Base-by-base conservation (phyloP, 2,797 vertebrate species). In the Cichlasoma orientale region DNA sequence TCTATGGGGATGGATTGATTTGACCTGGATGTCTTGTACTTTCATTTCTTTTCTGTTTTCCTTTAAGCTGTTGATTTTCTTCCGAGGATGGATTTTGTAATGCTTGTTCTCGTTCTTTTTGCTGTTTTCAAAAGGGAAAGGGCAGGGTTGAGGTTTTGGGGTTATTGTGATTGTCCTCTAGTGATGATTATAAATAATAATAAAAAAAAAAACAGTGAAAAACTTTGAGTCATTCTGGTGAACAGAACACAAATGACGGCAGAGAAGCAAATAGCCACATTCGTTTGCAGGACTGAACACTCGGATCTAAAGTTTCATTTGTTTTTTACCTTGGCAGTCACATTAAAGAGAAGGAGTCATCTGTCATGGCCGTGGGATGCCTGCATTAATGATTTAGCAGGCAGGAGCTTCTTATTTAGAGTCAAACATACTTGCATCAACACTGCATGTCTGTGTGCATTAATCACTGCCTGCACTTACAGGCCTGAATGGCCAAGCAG, bases 131-230 rank as follows among this genome's bases (percentile, higher is more conserved):
- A 91, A 91, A 87, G 81, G 88, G 86, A 78, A 73, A 11, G 83
- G 92, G 73, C 13, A 55, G 78, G 89, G 90, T 61, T 72, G 25
- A 78, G 85, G 86, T 78, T 78, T 78, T 50, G 87, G 92, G 91
- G 82, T 89, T 90, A 89, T 91, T 93, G 93, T 95, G 92, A 92
- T 92, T 95, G 95, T 96, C 93, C 90, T 94, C 86, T 88, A 94
- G 93, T 94, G 90, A 94, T 94, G 90, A 93, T 93, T 92, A 94
- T 93, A 85, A 89, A 93, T 90, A 90, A 86, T 91, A 86, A 27
- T 29, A 69, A 57, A 41, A 29, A 63, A 71, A 91, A 84, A 92
- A 83, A 80, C 38, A 4, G 44, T 76, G 57, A 77, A 83, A 71
- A 72, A 71, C 44, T 77, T 55, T 1, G 74, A 69, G 12, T 74